Percentiles rank a stretch among this genome's conserved stretches.
These are phyloP conservation scores for Sorex maritimensis DNA, from an alignment of 2,797 vertebrate species.

Conservation along the genomic window DNA sequence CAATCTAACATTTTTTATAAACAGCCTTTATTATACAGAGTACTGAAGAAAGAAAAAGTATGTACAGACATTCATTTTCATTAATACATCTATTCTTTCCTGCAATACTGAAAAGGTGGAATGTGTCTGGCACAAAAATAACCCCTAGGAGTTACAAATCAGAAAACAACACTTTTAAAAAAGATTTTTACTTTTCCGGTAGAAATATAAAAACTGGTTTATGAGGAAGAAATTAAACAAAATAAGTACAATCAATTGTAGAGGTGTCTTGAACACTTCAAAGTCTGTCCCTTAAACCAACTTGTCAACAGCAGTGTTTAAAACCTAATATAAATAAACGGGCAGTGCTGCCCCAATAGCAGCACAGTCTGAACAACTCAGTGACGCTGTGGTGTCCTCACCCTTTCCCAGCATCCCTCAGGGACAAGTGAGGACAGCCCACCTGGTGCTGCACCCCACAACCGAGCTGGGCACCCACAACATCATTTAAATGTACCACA, in stretches of 20 bases:
- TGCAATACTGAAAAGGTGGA: conserved; percentile 91
- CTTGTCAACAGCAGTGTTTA: conserved; percentile 85
- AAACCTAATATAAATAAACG: conserved; percentile 91
- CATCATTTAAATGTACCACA: conserved; percentile 79
- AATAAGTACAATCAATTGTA: conserved; percentile 86
- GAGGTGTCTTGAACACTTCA: conserved; percentile 88
- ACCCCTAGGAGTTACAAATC: conserved; percentile 83
- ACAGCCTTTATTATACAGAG: conserved; percentile 90
- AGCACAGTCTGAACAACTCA: conserved; percentile 85
- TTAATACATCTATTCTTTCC: conserved; percentile 88
- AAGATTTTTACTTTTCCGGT: conserved; percentile 87
- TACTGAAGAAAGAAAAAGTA: conserved; percentile 84
- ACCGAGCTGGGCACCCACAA: conserved; percentile 72
- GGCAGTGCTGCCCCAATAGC: conserved; percentile 82
- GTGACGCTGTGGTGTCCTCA: not conserved
- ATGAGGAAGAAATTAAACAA: conserved; percentile 87
- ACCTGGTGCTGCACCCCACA: conserved; percentile 81
- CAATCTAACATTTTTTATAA: conserved; percentile 86
- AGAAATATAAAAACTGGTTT: conserved; percentile 90
- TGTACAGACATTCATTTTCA: conserved; percentile 89
- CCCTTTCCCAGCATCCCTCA: conserved; percentile 74
- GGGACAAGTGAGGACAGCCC: conserved; percentile 84
- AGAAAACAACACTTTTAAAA: conserved; percentile 88
- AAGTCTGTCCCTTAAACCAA: conserved; percentile 86
- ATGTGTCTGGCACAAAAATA: conserved; percentile 91